Evolutionary conservation across 1,140 invertebrate genomes (phyloP), one percentile per base, ranked within the genome.

Genomic region (Metopolophium dirhodum): DNA sequence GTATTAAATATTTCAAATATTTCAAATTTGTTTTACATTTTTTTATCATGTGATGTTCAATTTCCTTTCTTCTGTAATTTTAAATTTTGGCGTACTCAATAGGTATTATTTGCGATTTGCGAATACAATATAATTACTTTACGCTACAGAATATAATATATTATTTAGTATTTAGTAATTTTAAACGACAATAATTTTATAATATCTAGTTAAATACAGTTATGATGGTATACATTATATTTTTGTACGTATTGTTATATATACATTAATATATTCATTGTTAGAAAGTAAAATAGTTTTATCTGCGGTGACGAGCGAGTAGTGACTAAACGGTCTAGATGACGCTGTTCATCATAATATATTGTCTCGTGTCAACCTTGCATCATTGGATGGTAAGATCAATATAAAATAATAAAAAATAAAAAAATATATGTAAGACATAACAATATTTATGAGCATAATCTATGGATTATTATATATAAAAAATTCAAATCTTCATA

Each of bases 401-500:
- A 89, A 89, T 22, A 89, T 37, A 41, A 57, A 37, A 57, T 23
- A 54, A 54, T 37, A 89, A 26, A 87, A 35, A 88, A 26, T 89
- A 41, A 89, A 26, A 87, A 35, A 88, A 26, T 89, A 41, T 89
- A 89, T 89, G 88, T 51, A 89, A 89, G 57, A 57, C 11, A 57
- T 49, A 89, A 89, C 51, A 57, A 89, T 89, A 89, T 89, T 89
- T 89, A 89, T 89, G 88, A 89, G 88, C 88, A 57, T 41, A 37
- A 54, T 23, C 8, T 37, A 89, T 54, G 11, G 22, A 41, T 35
- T 54, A 77, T 77, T 77, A 77, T 77, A 54, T 47, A 54, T 35
- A 57, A 57, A 57, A 88, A 57, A 91, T 91, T 91, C 61, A 91
- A 91, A 91, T 82, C 20, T 82, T 68, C 61, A 47, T 77, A 91